These are phyloP conservation scores for Tenrec ecaudatus DNA, from an alignment of 2,113 vertebrate species.

Conservation along the genomic window DNA sequence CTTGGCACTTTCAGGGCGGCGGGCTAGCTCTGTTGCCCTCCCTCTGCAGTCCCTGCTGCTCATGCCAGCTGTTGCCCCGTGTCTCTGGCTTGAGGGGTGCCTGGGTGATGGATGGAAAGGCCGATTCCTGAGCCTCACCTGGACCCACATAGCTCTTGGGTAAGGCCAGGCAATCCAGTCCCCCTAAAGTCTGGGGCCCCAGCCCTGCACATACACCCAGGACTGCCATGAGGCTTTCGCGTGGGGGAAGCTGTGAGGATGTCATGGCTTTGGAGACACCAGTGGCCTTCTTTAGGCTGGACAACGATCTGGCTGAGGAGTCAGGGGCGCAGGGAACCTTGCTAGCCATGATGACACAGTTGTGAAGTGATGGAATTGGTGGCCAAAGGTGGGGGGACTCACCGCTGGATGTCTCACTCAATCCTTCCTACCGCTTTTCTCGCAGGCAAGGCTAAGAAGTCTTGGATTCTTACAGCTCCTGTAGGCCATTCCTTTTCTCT, in stretches of 20 bases:
- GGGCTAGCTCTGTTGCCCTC: not conserved
- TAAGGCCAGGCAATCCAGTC: not conserved
- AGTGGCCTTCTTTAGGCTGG: not conserved
- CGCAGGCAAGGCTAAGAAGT: not conserved
- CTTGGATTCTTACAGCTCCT: not conserved
- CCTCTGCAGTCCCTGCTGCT: not conserved
- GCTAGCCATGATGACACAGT: not conserved
- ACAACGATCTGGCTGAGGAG: not conserved
- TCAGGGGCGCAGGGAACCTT: not conserved
- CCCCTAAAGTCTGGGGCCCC: not conserved
- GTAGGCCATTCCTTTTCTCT: not conserved
- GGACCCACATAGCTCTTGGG: not conserved
- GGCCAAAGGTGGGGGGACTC: not conserved
- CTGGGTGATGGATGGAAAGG: not conserved
- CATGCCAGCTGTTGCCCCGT: not conserved
- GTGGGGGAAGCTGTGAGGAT: fast-evolving
- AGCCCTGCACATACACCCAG: not conserved
- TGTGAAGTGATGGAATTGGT: not conserved
- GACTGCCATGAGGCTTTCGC: not conserved
- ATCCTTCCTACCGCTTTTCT: not conserved
- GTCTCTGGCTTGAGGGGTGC: not conserved
- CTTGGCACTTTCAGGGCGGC: not conserved
- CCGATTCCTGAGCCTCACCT: not conserved
- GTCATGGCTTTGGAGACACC: not conserved
- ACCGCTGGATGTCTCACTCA: not conserved